Conservation (phyloP, 2,888 invertebrate genomes). For the Phragmatobia fuliginosa region DNA sequence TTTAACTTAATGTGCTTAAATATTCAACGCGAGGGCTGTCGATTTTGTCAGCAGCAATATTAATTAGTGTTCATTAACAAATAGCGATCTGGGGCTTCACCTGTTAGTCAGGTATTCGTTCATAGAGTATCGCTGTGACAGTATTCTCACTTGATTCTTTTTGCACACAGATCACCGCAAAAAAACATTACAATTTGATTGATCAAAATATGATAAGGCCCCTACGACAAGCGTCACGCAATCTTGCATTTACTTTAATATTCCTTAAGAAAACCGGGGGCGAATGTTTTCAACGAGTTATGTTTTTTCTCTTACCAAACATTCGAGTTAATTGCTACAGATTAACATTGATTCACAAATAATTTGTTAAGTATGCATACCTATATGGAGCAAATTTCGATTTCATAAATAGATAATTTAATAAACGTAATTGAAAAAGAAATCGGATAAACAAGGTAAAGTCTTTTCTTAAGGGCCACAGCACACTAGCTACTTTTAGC, state of each 20-base stretch:
- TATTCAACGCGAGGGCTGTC: conserved; percentile 17
- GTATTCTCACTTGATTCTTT: conserved; percentile 61
- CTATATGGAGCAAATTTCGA: conserved; percentile 33
- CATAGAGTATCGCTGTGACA: conserved; percentile 51
- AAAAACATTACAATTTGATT: conserved; percentile 67
- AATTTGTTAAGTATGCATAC: conserved; percentile 68
- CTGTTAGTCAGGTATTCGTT: conserved; percentile 39
- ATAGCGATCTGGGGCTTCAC: conserved; percentile 18
- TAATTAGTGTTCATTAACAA: conserved; percentile 23
- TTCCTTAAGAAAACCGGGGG: conserved; percentile 68
- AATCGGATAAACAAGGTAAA: conserved; percentile 10
- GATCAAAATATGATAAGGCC: conserved; percentile 66
- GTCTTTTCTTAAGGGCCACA: not conserved
- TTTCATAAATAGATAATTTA: conserved; percentile 36
- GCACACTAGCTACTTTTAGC: too few species aligned
- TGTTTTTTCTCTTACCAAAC: conserved; percentile 65
- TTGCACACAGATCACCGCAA: conserved; percentile 57
- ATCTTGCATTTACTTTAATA: conserved; percentile 57
- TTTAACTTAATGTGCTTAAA: conserved; percentile 21
- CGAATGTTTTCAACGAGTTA: conserved; percentile 64
- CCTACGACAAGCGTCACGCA: conserved; percentile 62
- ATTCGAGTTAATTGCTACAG: conserved; percentile 66
- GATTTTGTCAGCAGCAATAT: conserved; percentile 17
- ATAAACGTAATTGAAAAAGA: conserved; percentile 30
- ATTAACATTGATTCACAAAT: conserved; percentile 69